Percentiles rank a stretch among this genome's conserved stretches.
These are phyloP conservation scores for Falco biarmicus DNA, from an alignment of 2,797 vertebrate genomes.

Conservation along the genomic window DNA sequence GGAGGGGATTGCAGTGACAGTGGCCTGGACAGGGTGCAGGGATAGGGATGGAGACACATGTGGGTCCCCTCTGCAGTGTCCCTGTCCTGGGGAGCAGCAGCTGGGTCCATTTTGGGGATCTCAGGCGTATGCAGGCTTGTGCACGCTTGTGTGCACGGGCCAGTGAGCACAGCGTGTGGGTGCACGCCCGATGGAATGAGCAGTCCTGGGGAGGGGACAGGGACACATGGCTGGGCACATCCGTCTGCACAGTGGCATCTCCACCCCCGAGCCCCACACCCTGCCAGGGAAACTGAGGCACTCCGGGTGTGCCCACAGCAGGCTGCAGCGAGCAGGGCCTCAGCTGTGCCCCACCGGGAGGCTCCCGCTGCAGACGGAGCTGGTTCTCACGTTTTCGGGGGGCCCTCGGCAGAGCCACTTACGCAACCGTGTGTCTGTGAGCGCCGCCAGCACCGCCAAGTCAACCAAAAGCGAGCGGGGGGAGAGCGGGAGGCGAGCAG, in stretches of 20 bases:
- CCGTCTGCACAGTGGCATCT: rapidly evolving
- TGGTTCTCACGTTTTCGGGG: neutral
- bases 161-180: neutral
- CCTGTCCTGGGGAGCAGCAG: neutral
- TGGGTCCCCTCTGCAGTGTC: rapidly evolving
- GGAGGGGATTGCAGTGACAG: neutral
- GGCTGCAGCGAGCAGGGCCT: neutral
- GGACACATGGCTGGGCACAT: neutral
- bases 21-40: neutral
- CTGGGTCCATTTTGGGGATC: rapidly evolving
- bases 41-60: neutral
- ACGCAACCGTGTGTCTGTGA: neutral
- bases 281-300: neutral
- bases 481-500: neutral
- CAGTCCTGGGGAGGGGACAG: neutral
- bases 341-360: neutral
- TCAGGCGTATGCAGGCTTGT: rapidly evolving
- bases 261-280: rapidly evolving
- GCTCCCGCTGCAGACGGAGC: neutral
- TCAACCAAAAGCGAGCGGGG: neutral
- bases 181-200: rapidly evolving
- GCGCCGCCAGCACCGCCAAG: neutral
- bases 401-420: neutral
- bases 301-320: neutral
- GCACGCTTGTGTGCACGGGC: rapidly evolving